Conservation (phyloP, 2,797 vertebrate species). For the Australoheros facetus region DNA sequence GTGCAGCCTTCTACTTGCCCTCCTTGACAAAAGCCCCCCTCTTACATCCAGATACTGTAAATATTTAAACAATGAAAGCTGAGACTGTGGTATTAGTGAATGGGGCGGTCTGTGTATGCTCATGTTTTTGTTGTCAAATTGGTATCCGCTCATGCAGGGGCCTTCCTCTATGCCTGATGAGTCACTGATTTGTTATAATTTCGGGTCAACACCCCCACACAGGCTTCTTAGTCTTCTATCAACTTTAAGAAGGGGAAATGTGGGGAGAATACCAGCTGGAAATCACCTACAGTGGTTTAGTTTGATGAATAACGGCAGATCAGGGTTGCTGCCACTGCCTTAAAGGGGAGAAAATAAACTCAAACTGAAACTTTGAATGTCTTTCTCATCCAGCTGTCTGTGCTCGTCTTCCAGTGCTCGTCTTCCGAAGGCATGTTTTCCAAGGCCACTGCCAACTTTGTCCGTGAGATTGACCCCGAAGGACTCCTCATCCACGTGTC, state of each 20-base stretch:
- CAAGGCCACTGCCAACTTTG: constrained; percentile 88
- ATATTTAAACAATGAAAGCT: constrained; percentile 46
- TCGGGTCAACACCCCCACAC: background rate
- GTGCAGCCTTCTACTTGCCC: background rate
- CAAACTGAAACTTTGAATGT: background rate
- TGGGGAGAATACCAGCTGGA: constrained; percentile 6
- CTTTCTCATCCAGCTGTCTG: constrained; percentile 25
- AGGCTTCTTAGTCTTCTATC: background rate
- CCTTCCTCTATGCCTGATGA: constrained; percentile 9
- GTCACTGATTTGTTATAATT: background rate
- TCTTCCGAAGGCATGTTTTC: constrained; percentile 85
- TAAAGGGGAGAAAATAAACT: background rate
- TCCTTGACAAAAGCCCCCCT: background rate
- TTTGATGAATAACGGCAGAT: background rate
- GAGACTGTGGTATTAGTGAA: constrained; percentile 11
- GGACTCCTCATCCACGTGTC: constrained; percentile 87
- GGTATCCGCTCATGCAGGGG: background rate
- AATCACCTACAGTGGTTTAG: background rate
- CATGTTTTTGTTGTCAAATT: background rate
- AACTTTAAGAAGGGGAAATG: background rate
- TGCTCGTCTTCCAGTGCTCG: too few relatives aligned
- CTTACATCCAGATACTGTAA: constrained; percentile 41
- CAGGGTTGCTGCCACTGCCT: background rate
- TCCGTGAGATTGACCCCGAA: constrained; percentile 85
- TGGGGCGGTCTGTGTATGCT: background rate